These are phyloP conservation scores for Halichondria panicea DNA, from an alignment of 37 sponge, comb jelly and placozoan genomes.

Conservation along the genomic window DNA sequence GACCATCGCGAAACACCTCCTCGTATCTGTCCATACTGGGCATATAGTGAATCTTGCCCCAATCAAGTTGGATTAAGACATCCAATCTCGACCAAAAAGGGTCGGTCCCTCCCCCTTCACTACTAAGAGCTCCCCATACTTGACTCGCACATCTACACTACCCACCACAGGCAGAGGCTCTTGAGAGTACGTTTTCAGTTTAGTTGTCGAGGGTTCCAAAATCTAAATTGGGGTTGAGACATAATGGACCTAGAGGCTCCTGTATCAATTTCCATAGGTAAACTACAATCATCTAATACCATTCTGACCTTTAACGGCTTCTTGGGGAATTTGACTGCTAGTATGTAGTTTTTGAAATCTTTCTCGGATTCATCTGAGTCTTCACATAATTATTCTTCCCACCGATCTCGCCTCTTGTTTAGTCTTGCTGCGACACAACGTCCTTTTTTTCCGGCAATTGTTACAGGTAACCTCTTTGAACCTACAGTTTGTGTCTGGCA, in stretches of 20 bases:
- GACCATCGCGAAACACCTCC: background rate
- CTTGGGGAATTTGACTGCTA: too few relatives aligned
- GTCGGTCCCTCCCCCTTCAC: slow-evolving; percentile 18
- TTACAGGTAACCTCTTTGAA: too few relatives aligned
- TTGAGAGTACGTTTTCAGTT: background rate
- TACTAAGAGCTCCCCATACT: slow-evolving; percentile 1
- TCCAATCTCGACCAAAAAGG: slow-evolving; percentile 11
- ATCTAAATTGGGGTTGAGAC: background rate
- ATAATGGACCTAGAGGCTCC: slow-evolving; percentile 11
- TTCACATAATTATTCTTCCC: too few relatives aligned
- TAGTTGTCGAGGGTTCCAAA: background rate
- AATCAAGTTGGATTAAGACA: too few relatives aligned
- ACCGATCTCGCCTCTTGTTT: too few relatives aligned
- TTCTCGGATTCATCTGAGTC: too few relatives aligned
- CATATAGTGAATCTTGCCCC: background rate
- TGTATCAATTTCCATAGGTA: slow-evolving; percentile 13
- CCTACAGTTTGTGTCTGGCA: too few relatives aligned
- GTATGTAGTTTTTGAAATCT: too few relatives aligned
- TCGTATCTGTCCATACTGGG: background rate
- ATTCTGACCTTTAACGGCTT: too few relatives aligned
- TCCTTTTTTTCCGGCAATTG: too few relatives aligned
- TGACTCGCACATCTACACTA: background rate
- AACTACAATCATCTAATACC: too few relatives aligned
- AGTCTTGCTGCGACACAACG: too few relatives aligned
- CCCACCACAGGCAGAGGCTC: slow-evolving; percentile 7